Evolutionary conservation across 2,888 invertebrate genomes (phyloP).

Genomic region (Drosophila sordidapex): DNA sequence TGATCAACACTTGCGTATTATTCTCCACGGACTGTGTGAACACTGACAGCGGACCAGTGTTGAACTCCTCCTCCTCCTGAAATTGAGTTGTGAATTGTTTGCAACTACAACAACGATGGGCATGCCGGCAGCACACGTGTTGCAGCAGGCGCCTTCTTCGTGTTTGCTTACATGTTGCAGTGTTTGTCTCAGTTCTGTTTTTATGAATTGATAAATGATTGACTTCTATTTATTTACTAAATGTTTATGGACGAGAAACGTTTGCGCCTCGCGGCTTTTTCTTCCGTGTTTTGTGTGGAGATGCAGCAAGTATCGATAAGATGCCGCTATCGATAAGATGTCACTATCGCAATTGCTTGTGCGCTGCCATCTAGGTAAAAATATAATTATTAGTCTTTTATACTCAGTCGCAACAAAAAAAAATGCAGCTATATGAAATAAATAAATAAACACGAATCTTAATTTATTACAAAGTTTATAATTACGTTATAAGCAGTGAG

Average conservation of each 20-base stretch:
- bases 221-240: not conserved
- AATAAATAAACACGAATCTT: not conserved
- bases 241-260: conserved; percentile 38
- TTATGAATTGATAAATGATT: not conserved
- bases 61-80: conserved; percentile 99
- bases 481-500: not conserved
- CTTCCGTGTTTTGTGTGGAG: conserved; percentile 10
- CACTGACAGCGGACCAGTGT: conserved; percentile 98
- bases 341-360: not conserved
- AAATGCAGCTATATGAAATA: not conserved
- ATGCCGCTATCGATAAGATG: conserved; percentile 1
- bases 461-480: not conserved
- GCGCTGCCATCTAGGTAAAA: conserved; percentile 1
- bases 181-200: not conserved
- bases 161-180: conserved; percentile 52
- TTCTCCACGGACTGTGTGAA: conserved; percentile 99
- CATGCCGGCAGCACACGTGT: conserved; percentile 11
- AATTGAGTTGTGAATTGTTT: conserved; percentile 13
- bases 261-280: conserved; percentile 67
- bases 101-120: not conserved
- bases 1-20: conserved; percentile 98
- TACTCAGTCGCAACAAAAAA: not conserved
- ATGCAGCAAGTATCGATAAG: conserved; percentile 32
- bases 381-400: not conserved
- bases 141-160: not conserved